A percentile compares a stretch with the other conserved stretches of the same genome.
phyloP scores from a whole-genome alignment of 1,140 invertebrate genomes.

The Bombus superbus region DNA sequence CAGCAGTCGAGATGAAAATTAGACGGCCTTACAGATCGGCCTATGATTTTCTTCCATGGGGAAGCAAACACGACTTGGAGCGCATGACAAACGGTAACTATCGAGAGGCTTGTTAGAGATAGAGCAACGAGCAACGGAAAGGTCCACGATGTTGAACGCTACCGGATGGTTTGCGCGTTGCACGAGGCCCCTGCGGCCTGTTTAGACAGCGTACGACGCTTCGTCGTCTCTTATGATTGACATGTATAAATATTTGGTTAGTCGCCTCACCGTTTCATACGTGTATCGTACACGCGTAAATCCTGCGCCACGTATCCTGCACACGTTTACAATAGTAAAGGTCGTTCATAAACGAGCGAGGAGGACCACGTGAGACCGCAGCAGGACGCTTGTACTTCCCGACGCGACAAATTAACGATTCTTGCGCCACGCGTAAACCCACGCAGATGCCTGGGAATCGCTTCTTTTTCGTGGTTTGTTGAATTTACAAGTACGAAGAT shows the following conservation, averaged over 20 bases:
- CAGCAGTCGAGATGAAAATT: not conserved
- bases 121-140: conserved; percentile 60
- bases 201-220: conserved; percentile 68
- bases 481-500: not conserved
- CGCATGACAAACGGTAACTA: conserved; percentile 63
- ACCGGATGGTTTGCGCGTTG: conserved; percentile 54
- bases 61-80: conserved; percentile 51
- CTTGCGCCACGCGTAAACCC: conserved; percentile 50
- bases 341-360: not conserved
- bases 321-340: conserved; percentile 14
- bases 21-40: not conserved
- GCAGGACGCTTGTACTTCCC: conserved; percentile 39
- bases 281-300: conserved; percentile 36
- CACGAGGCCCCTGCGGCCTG: conserved; percentile 53
- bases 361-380: conserved; percentile 31
- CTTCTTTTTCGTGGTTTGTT: not conserved
- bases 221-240: conserved; percentile 68
- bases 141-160: conserved; percentile 55
- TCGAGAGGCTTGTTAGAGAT: conserved; percentile 65
- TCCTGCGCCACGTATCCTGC: conserved; percentile 44
- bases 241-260: conserved; percentile 72
- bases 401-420: conserved; percentile 56
- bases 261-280: conserved; percentile 65
- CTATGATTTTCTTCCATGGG: conserved; percentile 32
- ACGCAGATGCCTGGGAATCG: conserved; percentile 33